Evolutionary conservation across 2,888 invertebrate genomes (phyloP).

Genomic region (Osmoderma eremita): DNA sequence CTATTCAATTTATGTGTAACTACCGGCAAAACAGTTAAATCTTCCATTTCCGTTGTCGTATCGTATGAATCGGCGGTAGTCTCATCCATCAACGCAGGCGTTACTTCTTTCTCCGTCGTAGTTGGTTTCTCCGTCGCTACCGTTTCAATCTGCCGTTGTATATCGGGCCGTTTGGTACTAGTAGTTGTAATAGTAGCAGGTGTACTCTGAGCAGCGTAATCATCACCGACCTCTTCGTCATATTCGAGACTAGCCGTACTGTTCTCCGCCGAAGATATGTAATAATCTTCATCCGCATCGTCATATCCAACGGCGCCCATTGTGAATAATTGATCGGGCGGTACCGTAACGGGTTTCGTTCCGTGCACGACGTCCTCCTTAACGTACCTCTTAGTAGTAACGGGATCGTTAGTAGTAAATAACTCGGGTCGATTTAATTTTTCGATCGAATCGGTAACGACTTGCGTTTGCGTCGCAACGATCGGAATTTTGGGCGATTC

Average conservation of each 20-base stretch:
- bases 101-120: slow-evolving; percentile 2
- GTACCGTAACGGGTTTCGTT: slow-evolving; percentile 35
- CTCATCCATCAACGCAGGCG: background rate
- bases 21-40: background rate
- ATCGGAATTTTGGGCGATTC: slow-evolving; percentile 52
- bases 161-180: background rate
- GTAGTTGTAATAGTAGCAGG: background rate
- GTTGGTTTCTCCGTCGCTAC: background rate
- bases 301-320: slow-evolving; percentile 7
- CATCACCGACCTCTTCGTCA: slow-evolving; percentile 9
- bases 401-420: slow-evolving; percentile 24
- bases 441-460: slow-evolving; percentile 6
- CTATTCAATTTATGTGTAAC: slow-evolving; percentile 56
- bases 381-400: slow-evolving; percentile 15
- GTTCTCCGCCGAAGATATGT: slow-evolving; percentile 9
- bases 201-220: background rate
- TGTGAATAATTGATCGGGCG: slow-evolving; percentile 48
- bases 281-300: slow-evolving; percentile 7
- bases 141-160: background rate
- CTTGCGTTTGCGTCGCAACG: slow-evolving; percentile 51
- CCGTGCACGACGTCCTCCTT: slow-evolving; percentile 31
- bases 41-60: background rate
- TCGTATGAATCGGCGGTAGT: background rate
- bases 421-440: background rate
- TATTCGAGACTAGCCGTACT: slow-evolving; percentile 13